Percentiles rank a stretch among this genome's conserved stretches.
These are phyloP conservation scores for Phoeniculus purpureus DNA, from an alignment of 2,797 vertebrate species.

Conservation along the genomic window DNA sequence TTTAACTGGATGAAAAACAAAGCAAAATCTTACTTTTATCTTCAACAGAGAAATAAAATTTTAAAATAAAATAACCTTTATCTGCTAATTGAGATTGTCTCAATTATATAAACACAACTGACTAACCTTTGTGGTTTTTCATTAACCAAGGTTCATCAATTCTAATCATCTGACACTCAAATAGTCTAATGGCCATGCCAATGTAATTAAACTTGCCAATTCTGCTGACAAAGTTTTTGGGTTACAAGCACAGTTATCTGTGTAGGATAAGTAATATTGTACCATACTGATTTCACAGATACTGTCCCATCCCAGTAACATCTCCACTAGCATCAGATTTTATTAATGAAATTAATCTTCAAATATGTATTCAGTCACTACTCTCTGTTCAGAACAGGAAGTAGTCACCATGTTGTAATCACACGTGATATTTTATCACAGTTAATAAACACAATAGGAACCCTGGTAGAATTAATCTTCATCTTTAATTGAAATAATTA, in stretches of 20 bases:
- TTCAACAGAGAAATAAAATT: conserved; percentile 18
- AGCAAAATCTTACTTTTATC: conserved; percentile 16
- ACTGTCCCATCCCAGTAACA: background rate
- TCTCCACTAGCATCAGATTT: conserved; percentile 37
- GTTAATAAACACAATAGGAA: conserved; percentile 45
- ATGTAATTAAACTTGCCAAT: conserved; percentile 60
- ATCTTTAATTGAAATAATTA: conserved; percentile 65
- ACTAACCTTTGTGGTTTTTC: conserved; percentile 65
- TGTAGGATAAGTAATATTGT: conserved; percentile 15
- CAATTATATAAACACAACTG: conserved; percentile 50
- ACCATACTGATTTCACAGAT: background rate
- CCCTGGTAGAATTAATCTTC: conserved; percentile 17
- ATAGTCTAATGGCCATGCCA: conserved; percentile 2
- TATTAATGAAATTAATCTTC: conserved; percentile 36
- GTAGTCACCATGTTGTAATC: background rate
- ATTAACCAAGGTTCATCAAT: conserved; percentile 64
- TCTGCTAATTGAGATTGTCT: conserved; percentile 56
- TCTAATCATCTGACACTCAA: conserved; percentile 44
- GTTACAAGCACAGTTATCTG: conserved; percentile 49
- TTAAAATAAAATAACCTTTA: background rate
- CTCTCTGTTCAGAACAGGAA: conserved; percentile 21
- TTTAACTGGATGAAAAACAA: background rate
- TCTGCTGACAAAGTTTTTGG: conserved; percentile 57
- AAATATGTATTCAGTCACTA: conserved; percentile 33
- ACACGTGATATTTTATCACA: conserved; percentile 2